These are phyloP conservation scores for Gopherus evgoodei DNA, from an alignment of 2,113 vertebrate genomes.

Conservation along the genomic window DNA sequence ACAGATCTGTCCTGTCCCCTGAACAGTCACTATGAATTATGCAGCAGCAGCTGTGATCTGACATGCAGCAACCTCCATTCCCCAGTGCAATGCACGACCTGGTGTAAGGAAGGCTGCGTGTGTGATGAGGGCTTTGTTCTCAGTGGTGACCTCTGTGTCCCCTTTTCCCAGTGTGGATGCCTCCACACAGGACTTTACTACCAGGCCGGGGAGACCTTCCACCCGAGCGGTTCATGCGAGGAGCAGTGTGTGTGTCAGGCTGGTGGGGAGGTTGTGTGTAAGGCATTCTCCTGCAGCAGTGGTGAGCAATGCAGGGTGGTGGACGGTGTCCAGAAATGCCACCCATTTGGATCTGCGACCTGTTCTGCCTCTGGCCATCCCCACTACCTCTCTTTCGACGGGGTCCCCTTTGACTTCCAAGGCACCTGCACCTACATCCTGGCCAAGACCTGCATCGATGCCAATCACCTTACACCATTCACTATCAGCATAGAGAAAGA, in stretches of 20 bases:
- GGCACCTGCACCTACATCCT: conserved; percentile 40
- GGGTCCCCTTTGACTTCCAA: conserved; percentile 63
- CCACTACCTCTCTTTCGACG: conserved; percentile 74
- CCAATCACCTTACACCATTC: background rate
- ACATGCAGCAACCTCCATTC: conserved; percentile 78
- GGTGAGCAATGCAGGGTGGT: conserved; percentile 55
- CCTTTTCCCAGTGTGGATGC: conserved; percentile 83
- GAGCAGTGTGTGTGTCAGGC: conserved; percentile 55
- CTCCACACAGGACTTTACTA: conserved; percentile 77
- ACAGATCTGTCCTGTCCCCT: conserved; percentile 79
- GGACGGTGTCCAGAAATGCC: conserved; percentile 48
- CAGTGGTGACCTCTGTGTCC: conserved; percentile 79
- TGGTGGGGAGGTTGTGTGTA: conserved; percentile 55
- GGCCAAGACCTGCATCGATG: background rate
- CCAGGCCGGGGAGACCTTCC: conserved; percentile 72
- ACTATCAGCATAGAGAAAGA: conserved; percentile 60
- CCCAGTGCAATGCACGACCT: conserved; percentile 60
- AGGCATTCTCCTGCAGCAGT: conserved; percentile 22
- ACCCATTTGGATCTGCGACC: conserved; percentile 31
- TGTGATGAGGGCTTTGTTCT: conserved; percentile 79
- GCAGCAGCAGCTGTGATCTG: conserved; percentile 70
- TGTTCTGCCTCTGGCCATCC: conserved; percentile 66
- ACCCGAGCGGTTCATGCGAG: conserved; percentile 31
- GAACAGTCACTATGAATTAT: conserved; percentile 82
- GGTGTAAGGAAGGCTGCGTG: conserved; percentile 79